Conservation (phyloP, 1,140 invertebrate species). For the Pogonomyrmex californicus region DNA sequence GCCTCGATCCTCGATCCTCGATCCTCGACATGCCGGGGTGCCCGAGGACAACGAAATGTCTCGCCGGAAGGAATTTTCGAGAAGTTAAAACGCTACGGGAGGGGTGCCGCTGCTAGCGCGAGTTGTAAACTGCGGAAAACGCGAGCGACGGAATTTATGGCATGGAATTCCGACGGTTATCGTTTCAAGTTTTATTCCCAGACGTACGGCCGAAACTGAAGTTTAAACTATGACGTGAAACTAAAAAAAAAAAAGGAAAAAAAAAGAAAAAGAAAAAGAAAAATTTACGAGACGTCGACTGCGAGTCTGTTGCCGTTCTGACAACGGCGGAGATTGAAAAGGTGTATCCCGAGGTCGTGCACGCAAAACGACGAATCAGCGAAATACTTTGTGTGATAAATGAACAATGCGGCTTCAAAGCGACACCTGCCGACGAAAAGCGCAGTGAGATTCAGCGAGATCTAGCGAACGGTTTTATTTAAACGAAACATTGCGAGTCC, state of each 20-base stretch:
- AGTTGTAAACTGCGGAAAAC: conserved; percentile 19
- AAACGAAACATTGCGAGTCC: conserved; percentile 6
- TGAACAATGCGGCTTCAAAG: conserved; percentile 43
- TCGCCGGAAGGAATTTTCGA: conserved; percentile 27
- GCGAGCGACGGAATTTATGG: conserved; percentile 45
- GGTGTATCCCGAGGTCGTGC: neutral
- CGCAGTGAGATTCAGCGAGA: neutral
- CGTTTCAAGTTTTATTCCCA: conserved; percentile 40
- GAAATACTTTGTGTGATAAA: conserved; percentile 47
- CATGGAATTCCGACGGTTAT: conserved; percentile 22
- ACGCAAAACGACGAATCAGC: conserved; percentile 36
- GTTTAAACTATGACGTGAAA: conserved; percentile 22
- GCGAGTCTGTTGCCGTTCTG: conserved; percentile 3
- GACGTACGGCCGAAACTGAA: conserved; percentile 14
- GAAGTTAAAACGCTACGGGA: conserved; percentile 27
- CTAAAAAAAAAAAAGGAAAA: neutral
- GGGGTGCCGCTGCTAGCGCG: neutral
- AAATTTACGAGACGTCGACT: conserved; percentile 13
- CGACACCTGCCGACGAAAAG: conserved; percentile 24
- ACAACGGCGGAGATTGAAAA: conserved; percentile 52
- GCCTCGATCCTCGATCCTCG: conserved; percentile 31
- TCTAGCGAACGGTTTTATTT: conserved; percentile 40
- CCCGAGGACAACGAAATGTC: conserved; percentile 44
- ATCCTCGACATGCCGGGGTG: neutral
- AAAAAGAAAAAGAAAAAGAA: neutral